Conservation (phyloP, 2,797 vertebrate genomes). For the Phyllotis vaccarum region DNA sequence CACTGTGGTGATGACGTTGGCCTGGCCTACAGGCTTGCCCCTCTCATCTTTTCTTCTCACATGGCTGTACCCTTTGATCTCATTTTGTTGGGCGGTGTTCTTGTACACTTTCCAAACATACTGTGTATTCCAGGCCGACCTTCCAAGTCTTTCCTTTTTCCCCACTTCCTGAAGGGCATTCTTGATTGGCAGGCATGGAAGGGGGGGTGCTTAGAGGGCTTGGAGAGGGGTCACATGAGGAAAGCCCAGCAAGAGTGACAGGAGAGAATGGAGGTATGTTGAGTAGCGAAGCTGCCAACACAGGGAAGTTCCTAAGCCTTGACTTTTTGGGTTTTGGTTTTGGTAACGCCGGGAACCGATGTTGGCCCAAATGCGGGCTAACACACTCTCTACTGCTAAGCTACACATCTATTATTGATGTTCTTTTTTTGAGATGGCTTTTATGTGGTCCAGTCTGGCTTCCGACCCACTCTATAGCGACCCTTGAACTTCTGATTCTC, state of each 20-base stretch:
- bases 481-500: neutral
- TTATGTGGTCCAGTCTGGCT: neutral
- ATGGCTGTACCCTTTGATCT: slow-evolving; percentile 61
- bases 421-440: neutral
- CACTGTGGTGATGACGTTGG: neutral
- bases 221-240: neutral
- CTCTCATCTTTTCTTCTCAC: slow-evolving; percentile 21
- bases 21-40: neutral
- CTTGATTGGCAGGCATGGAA: neutral
- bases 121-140: slow-evolving; percentile 26
- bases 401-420: neutral
- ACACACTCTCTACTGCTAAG: neutral
- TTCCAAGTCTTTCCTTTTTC: slow-evolving; percentile 44
- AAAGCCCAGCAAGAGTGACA: neutral
- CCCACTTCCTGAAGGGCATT: slow-evolving; percentile 4
- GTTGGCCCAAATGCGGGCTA: neutral
- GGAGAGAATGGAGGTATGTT: neutral
- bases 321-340: neutral
- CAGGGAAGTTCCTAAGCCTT: neutral
- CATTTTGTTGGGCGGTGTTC: slow-evolving; percentile 59
- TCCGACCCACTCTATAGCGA: neutral
- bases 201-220: too few relatives aligned
- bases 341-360: neutral
- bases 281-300: neutral
- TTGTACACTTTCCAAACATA: slow-evolving; percentile 54